phyloP scores from a whole-genome alignment of 2,113 vertebrate species.

The crab-eating macaque (Macaca fascicularis) region T2T-MFA8v1.1 NC_088391.1:102678501-102679000 shows the following conservation, averaged over 20 bases:
- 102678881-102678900: neutral
- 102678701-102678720: rapidly evolving
- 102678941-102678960: neutral
- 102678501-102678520: neutral
- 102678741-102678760: rapidly evolving
- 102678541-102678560: neutral
- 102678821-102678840: neutral
- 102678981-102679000: neutral
- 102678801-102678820: neutral
- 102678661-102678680: neutral
- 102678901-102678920: neutral
- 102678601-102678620: rapidly evolving
- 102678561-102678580: too few species aligned
- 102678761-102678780: rapidly evolving
- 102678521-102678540: neutral
- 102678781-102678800: neutral
- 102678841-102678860: rapidly evolving
- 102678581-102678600: rapidly evolving
- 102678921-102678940: neutral
- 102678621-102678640: rapidly evolving
- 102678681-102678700: neutral
- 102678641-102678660: neutral
- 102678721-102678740: rapidly evolving
- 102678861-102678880: rapidly evolving
- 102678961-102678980: neutral